A percentile compares a stretch with the other conserved stretches of the same genome.
Conservation (phyloP, 2,113 vertebrate species). For the Scomber scombrus region DNA sequence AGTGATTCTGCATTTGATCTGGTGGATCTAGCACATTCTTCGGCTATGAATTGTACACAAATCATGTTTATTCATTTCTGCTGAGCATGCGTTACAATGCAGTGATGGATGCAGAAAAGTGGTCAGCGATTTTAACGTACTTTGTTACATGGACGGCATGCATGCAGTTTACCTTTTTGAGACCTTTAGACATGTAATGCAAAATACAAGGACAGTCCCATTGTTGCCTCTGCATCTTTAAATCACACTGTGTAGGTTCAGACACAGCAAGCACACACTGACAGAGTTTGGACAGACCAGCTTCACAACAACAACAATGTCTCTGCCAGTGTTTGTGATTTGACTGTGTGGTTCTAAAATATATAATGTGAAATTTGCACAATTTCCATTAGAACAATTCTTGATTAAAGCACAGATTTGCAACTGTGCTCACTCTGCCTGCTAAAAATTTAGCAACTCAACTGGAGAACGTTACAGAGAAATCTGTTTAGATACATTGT, state of each 20-base stretch:
- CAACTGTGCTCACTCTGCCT: conserved; percentile 29
- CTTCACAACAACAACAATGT: neutral
- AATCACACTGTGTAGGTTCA: conserved; percentile 5
- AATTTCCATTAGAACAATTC: conserved; percentile 24
- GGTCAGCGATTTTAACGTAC: neutral
- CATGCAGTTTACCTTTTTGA: conserved; percentile 8
- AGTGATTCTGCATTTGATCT: conserved; percentile 34
- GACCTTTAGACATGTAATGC: conserved; percentile 10
- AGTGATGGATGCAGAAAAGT: conserved; percentile 3
- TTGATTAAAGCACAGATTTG: conserved; percentile 49
- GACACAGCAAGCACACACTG: neutral
- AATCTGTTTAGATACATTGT: conserved; percentile 2
- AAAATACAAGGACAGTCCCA: conserved; percentile 18
- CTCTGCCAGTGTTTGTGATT: conserved; percentile 15
- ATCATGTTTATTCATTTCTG: neutral
- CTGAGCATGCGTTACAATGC: conserved; percentile 22
- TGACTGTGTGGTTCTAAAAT: conserved; percentile 36
- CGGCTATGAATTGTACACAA: conserved; percentile 66
- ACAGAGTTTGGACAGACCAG: neutral
- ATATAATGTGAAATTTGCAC: conserved; percentile 35
- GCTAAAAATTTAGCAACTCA: conserved; percentile 5
- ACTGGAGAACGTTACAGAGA: conserved; percentile 29
- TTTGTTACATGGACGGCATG: neutral
- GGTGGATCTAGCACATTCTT: conserved; percentile 45
- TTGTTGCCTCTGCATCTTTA: conserved; percentile 43